Evolutionary conservation across 1,140 invertebrate species (phyloP).

Genomic region (Protaetia brevitarsis): DNA sequence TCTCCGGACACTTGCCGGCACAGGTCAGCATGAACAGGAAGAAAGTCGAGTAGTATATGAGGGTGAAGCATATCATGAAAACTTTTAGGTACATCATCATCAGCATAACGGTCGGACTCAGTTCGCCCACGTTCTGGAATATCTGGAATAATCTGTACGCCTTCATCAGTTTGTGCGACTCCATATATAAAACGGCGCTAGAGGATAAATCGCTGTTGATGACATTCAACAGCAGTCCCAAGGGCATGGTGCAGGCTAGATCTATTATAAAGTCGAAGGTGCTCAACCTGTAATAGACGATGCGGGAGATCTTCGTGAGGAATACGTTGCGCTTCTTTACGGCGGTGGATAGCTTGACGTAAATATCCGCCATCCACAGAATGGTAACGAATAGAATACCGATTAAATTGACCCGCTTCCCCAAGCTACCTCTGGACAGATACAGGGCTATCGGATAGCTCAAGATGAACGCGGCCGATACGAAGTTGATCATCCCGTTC

Average conservation of each 20-base stretch:
- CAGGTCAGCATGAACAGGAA: constrained; percentile 1
- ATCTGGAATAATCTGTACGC: not conserved
- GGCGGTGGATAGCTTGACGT: constrained; percentile 28
- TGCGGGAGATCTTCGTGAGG: constrained; percentile 14
- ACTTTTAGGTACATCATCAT: not conserved
- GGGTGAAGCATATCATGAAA: not conserved
- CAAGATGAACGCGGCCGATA: not conserved
- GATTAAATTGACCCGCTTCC: not conserved
- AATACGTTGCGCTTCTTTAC: constrained; percentile 24
- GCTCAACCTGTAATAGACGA: constrained; percentile 19
- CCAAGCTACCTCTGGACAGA: not conserved
- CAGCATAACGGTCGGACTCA: not conserved
- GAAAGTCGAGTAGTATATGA: constrained; percentile 13
- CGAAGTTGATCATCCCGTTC: constrained; percentile 9
- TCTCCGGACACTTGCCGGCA: not conserved
- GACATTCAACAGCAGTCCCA: constrained; percentile 16
- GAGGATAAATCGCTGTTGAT: constrained; percentile 19
- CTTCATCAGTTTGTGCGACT: constrained; percentile 10
- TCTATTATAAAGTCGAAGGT: constrained; percentile 26
- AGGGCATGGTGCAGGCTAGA: constrained; percentile 25
- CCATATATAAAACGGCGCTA: not conserved
- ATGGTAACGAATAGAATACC: constrained; percentile 22
- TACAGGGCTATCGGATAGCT: constrained; percentile 3
- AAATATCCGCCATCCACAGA: constrained; percentile 27
- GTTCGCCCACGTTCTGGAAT: not conserved